Base-by-base conservation (phyloP, 2,797 vertebrate species). In the Siniperca scherzeri region DNA sequence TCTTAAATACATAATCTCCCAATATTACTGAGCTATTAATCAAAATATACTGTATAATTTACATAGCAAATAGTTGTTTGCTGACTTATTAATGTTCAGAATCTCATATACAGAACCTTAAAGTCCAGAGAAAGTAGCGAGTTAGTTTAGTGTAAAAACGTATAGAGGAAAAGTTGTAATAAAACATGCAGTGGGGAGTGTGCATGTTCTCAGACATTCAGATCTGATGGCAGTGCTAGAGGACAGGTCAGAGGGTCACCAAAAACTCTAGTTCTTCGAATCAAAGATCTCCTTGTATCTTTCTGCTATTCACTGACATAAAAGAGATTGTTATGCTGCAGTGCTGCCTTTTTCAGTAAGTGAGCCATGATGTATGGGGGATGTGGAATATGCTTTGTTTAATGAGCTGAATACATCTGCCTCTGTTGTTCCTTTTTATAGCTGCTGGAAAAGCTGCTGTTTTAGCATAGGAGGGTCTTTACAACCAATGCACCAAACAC, bases 391-490 rank as follows among this genome's bases (percentile, higher is more conserved):
- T 62, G 56, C 36, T 78, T 70, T 66, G 60, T 87, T 62, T 83
- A 77, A 81, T 81, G 81, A 74, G 53, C 68, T 81, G 50, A 67
- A 61, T 60, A 70, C 59, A 72, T 69, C 70, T 82, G 81, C 48
- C 50, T 50, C 72, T 61, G 48, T 36, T 64, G 79, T n/a, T 70
- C 44, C 62, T 85, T 74, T 80, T 78, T 78, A 77, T 85, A 80
- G 71, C 50, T 12, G 48, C 73, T 67, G 22, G 19, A 46, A 40
- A 74, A 3, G 38, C 69, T 53, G 55, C 27, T 66, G 30, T 74
- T 86, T 73, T 12, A 60, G 27, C 48, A 5, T 38, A 44, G 12
- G 1, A 25, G 36, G 27, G 7, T 52, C 59, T 67, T 56, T 56
- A 72, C 22, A 59, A 36, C 38, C 52, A 38, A 12, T 48, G 52